Base-by-base conservation (phyloP, 2,888 invertebrate species). In the Opisthograptis luteolata region DNA sequence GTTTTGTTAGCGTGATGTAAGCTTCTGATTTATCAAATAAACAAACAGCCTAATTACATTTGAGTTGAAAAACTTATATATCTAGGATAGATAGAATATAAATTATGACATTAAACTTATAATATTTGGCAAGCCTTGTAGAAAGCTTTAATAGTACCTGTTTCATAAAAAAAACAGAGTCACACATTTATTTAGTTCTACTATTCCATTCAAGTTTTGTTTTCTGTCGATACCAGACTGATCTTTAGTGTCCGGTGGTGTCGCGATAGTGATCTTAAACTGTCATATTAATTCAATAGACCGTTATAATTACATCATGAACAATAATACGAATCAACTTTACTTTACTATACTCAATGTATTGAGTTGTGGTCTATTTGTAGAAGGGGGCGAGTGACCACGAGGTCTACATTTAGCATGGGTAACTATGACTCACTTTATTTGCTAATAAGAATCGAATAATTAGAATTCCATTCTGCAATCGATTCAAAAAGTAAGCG, bases 321-420 rank as follows among this genome's bases (percentile, higher is more conserved):
- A 78, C 76, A 73, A 75, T 70, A 67, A 63, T 52, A 65, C 58
- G 64, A 67, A 74, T 68, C 69, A 70, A 73, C 70, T 68, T 66
- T 66, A 70, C 64, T 60, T 57, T 50, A 60, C 37, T 52, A 62
- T 58, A 8, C 19, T 36, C 6, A 7, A 17, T 15, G 15, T 34
- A 20, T 12, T 6, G 2, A 10, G 35, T 35, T 14, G 31, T 17
- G 31, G 31, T 35, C 8, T 20, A 8, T 34, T n/a, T 34, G 34
- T 34, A 20, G 34, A 35, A 9, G 13, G 12, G 19, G 17, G 17
- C 10, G 35, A n/a, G 17, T 31, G 17, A 31, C 31, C 17, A 31
- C 14, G 20, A 35, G 22, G 35, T 22, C 24, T 22, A 6, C 19
- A n/a, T 22, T 24, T 19, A 9, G 28, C 20, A 12, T 19, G 17